A percentile compares a stretch with the other conserved stretches of the same genome.
These are phyloP conservation scores for Naso thynnoides DNA, from an alignment of 2,797 vertebrate genomes.

Conservation along the genomic window DNA sequence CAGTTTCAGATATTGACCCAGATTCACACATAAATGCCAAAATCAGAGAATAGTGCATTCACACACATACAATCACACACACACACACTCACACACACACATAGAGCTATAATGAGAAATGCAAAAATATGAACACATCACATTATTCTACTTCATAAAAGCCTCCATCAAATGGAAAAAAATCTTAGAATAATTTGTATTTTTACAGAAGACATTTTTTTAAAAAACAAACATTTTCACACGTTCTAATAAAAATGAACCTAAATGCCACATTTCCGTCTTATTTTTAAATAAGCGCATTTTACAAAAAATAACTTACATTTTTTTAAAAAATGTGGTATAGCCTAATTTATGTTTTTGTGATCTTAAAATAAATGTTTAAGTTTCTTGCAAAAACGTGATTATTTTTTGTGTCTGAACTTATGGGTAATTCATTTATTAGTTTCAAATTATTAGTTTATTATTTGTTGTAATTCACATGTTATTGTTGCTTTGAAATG, in stretches of 20 bases:
- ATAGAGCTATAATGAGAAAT: neutral
- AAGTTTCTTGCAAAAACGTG: neutral
- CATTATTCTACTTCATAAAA: constrained; percentile 4
- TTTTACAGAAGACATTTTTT: neutral
- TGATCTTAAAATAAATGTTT: neutral
- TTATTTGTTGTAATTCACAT: too few species aligned
- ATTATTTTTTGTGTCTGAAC: neutral
- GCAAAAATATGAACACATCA: neutral
- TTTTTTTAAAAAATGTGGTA: neutral
- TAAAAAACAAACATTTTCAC: neutral
- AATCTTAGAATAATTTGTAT: neutral
- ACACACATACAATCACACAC: constrained; percentile 4
- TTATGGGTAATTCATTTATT: constrained; percentile 18
- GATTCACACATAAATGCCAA: neutral
- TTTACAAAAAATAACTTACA: neutral
- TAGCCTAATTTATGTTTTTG: neutral
- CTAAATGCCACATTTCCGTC: neutral
- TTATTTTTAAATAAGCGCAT: neutral
- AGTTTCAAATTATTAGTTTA: neutral
- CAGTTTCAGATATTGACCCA: constrained; percentile 8
- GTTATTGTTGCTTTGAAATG: neutral
- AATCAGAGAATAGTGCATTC: neutral
- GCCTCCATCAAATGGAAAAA: neutral
- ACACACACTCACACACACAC: constrained; percentile 16
- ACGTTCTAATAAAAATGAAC: neutral